Percentiles rank a stretch among this genome's conserved stretches.
Evolutionary conservation across 2,113 vertebrate genomes (phyloP).

Genomic region (Patagioenas fasciata): DNA sequence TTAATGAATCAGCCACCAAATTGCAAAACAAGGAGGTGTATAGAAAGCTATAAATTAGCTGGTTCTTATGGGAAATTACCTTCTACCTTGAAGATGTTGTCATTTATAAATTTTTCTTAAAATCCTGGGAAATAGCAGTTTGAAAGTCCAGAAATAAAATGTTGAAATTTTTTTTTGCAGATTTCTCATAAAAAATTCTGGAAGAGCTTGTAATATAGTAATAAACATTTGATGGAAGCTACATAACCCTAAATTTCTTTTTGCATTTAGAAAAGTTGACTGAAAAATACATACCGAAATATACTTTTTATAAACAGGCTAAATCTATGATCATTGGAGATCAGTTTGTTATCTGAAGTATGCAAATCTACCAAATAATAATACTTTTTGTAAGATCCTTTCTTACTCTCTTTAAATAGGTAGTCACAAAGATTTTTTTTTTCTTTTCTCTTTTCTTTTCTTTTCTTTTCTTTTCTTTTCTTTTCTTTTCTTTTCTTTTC

Average conservation of each 20-base stretch:
- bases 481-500: too few species aligned
- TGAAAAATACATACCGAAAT: not conserved
- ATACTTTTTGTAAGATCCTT: not conserved
- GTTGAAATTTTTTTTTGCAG: not conserved
- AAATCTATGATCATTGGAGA: not conserved
- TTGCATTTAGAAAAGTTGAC: not conserved
- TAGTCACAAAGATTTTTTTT: not conserved
- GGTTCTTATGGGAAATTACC: conserved; percentile 74
- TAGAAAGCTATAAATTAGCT: conserved; percentile 74
- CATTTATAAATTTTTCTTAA: conserved; percentile 61
- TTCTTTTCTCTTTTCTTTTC: too few species aligned
- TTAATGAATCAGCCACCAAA: conserved; percentile 74
- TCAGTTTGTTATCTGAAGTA: not conserved
- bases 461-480: too few species aligned
- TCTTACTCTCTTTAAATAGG: not conserved
- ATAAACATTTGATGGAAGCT: not conserved
- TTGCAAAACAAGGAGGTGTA: conserved; percentile 68
- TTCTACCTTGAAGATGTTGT: conserved; percentile 54
- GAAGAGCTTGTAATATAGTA: not conserved
- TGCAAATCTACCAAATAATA: not conserved
- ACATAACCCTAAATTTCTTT: not conserved
- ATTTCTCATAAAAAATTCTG: not conserved
- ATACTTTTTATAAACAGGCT: not conserved
- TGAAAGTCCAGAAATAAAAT: conserved; percentile 14
- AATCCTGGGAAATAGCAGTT: conserved; percentile 31